Base-by-base conservation (phyloP, 2,888 invertebrate species). In the Tachina grossa region DNA sequence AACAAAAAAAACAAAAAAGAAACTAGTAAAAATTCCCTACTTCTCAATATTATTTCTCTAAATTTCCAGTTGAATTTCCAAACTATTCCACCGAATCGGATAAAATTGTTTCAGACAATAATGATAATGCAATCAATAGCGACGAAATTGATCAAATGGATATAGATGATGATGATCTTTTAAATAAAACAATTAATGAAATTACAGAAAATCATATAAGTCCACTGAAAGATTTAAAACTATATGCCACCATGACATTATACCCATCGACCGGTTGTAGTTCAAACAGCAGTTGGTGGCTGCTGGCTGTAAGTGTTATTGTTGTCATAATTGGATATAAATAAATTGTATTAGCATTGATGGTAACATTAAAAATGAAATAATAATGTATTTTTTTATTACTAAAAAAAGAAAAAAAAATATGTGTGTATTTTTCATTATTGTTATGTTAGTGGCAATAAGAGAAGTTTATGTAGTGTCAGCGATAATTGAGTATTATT, bases 21-120 rank as follows among this genome's bases (percentile, higher is more conserved):
- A 49, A 69, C 16, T 2, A 9, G 9, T 65, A 14, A 45, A 59
- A 14, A 16, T n/a, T 53, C 9, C 13, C 22, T 16, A 49, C 51
- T 47, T 65, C 2, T 10, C 45, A 57, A 51, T n/a, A 16, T 14
- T 53, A n/a, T 43, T 71, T 41, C 61, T 9, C 1, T 9, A 19
- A 2, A 55, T 59, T 86, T 88, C 41, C 51, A 92, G 92, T 92
- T 83, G 92, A 92, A 84, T 86, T 93, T 65, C 93, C 92, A 9
- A 93, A 92, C 79, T 92, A 91, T 76, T 93, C 92, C 19, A 93
- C 92, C 2, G 92, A 92, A 87, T 90, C 92, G 9, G 91, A 92
- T 43, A 68, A 91, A 53, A 76, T 77, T 49, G 80, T 47, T 14
- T 31, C 8, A 5, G 57, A 63, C n/a, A 57, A 43, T 45, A 57